These are phyloP conservation scores for Toxotes lorentzi DNA, from an alignment of 2,797 vertebrate species.

Conservation along the genomic window DNA sequence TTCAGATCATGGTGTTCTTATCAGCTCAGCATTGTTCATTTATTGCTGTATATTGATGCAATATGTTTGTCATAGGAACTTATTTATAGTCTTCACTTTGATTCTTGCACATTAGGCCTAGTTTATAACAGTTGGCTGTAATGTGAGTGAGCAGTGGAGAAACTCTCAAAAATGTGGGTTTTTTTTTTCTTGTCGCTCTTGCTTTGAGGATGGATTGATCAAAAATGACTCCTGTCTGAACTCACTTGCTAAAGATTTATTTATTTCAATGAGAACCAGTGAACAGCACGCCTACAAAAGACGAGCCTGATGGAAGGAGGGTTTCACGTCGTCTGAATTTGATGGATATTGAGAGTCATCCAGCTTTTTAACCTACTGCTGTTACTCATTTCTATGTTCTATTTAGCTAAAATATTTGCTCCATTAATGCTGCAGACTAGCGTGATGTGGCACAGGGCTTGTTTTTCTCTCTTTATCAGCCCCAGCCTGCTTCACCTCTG, in stretches of 20 bases:
- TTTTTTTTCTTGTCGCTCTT: constrained; percentile 25
- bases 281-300: constrained; percentile 1
- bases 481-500: constrained; percentile 72
- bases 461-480: constrained; percentile 77
- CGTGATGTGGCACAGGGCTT: constrained; percentile 68
- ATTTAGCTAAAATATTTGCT: constrained; percentile 57
- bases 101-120: not conserved
- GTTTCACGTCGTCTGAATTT: constrained; percentile 25
- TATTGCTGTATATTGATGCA: constrained; percentile 11
- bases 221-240: constrained; percentile 20
- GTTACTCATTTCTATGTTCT: constrained; percentile 23
- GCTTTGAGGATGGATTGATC: constrained; percentile 31
- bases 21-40: constrained; percentile 43
- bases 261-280: constrained; percentile 30
- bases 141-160: not conserved
- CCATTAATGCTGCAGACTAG: constrained; percentile 65
- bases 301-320: not conserved
- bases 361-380: constrained; percentile 23
- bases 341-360: constrained; percentile 1
- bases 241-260: constrained; percentile 41
- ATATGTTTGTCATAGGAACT: constrained; percentile 11
- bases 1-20: constrained; percentile 40
- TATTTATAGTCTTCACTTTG: constrained; percentile 8
- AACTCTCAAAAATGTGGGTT: not conserved
- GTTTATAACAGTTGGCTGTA: not conserved